These are phyloP conservation scores for Drosophila pseudotakahashii DNA, from an alignment of 2,888 invertebrate species.

Conservation along the genomic window DNA sequence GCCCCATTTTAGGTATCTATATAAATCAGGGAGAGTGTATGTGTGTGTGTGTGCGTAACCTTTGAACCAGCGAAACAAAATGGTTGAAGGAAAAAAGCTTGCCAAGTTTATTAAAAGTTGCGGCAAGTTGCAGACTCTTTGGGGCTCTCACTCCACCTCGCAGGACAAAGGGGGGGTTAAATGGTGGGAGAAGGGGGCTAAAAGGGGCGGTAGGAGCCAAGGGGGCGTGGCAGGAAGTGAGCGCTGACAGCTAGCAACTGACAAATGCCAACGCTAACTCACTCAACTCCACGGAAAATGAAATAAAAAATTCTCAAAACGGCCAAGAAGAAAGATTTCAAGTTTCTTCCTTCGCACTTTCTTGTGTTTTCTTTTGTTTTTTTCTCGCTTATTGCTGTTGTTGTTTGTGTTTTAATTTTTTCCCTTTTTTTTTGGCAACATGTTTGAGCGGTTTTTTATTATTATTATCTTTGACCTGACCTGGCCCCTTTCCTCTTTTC, in stretches of 20 bases:
- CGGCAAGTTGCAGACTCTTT: conserved; percentile 59
- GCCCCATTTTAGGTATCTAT: conserved; percentile 20
- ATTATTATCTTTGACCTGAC: conserved; percentile 72
- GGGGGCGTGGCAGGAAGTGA: conserved; percentile 51
- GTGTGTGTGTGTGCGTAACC: conserved; percentile 39
- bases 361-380: conserved; percentile 47
- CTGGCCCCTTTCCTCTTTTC: conserved; percentile 30
- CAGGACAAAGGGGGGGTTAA: not conserved
- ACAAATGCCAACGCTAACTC: conserved; percentile 79
- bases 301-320: conserved; percentile 57
- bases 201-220: conserved; percentile 1
- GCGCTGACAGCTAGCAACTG: conserved; percentile 71
- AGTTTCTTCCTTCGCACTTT: conserved; percentile 32
- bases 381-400: conserved; percentile 32
- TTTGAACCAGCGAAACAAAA: conserved; percentile 45
- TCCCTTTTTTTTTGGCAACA: conserved; percentile 46
- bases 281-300: conserved; percentile 67
- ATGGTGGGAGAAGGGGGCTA: not conserved
- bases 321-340: conserved; percentile 50
- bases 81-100: conserved; percentile 49
- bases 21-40: conserved; percentile 25
- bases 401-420: conserved; percentile 26
- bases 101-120: conserved; percentile 73
- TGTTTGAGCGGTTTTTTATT: conserved; percentile 72
- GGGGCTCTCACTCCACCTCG: conserved; percentile 21